phyloP scores from a whole-genome alignment of 2,113 vertebrate species.

The Pterocles burchelli region DNA sequence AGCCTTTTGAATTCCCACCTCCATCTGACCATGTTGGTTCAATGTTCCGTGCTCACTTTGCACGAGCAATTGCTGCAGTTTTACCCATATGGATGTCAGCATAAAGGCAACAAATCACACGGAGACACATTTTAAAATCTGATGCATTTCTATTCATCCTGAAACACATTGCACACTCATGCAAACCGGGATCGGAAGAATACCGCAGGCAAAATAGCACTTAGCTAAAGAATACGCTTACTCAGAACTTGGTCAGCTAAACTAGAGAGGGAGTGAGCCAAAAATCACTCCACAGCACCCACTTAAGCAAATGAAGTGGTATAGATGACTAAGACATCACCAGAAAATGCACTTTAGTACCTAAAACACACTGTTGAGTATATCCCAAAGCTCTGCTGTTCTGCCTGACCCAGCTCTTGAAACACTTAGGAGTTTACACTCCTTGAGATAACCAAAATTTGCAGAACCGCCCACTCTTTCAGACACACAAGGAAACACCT shows the following conservation, averaged over 20 bases:
- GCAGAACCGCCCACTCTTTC: background rate
- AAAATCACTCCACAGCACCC: background rate
- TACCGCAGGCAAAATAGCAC: background rate
- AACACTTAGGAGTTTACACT: fast-evolving
- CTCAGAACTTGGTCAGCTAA: background rate
- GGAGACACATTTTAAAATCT: background rate
- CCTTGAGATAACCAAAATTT: background rate
- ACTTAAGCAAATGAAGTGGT: background rate
- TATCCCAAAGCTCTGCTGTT: background rate
- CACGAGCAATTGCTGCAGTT: background rate
- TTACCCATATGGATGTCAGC: background rate
- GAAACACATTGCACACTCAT: background rate
- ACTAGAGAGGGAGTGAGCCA: background rate
- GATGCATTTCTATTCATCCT: background rate
- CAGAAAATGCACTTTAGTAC: background rate
- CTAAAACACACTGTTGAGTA: background rate
- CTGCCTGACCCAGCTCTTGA: background rate
- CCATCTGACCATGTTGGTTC: fast-evolving
- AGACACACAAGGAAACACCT: fast-evolving
- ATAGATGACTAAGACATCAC: background rate
- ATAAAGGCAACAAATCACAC: background rate
- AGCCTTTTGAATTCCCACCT: background rate
- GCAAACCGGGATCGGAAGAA: background rate
- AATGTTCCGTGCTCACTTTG: fast-evolving
- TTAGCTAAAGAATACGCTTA: background rate